Evolutionary conservation across 2,888 invertebrate genomes (phyloP).

Genomic region (Antheraea yamamai): DNA sequence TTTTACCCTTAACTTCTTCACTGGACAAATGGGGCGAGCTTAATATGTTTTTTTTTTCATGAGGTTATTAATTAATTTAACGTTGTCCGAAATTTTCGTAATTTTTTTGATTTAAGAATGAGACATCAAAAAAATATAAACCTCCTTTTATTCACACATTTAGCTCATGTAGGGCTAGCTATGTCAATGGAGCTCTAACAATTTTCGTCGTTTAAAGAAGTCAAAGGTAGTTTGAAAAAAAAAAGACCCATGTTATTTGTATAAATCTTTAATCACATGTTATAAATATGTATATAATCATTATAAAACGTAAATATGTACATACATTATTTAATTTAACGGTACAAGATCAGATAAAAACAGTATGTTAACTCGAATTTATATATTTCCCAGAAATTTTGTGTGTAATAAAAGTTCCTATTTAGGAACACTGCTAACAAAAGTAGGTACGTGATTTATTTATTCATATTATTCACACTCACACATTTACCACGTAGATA

Average conservation of each 20-base stretch:
- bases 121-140: too few relatives aligned
- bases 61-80: too few relatives aligned
- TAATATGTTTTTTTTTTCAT: too few relatives aligned
- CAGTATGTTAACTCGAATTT: not conserved
- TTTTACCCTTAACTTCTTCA: too few relatives aligned
- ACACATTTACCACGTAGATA: not conserved
- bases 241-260: not conserved
- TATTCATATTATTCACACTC: not conserved
- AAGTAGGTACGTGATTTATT: not conserved
- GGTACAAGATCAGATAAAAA: not conserved
- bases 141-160: too few relatives aligned
- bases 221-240: not conserved
- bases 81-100: too few relatives aligned
- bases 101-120: too few relatives aligned
- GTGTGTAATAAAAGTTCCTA: not conserved
- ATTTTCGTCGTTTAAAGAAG: too few relatives aligned
- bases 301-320: not conserved
- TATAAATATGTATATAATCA: not conserved
- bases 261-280: slow-evolving; percentile 2
- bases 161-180: too few relatives aligned
- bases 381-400: not conserved
- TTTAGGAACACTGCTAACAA: not conserved
- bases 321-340: not conserved
- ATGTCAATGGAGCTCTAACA: too few relatives aligned
- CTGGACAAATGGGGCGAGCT: too few relatives aligned